Percentiles rank a stretch among this genome's conserved stretches.
These are phyloP conservation scores for Augochlora pura DNA, from an alignment of 1,140 invertebrate genomes.

Conservation along the genomic window DNA sequence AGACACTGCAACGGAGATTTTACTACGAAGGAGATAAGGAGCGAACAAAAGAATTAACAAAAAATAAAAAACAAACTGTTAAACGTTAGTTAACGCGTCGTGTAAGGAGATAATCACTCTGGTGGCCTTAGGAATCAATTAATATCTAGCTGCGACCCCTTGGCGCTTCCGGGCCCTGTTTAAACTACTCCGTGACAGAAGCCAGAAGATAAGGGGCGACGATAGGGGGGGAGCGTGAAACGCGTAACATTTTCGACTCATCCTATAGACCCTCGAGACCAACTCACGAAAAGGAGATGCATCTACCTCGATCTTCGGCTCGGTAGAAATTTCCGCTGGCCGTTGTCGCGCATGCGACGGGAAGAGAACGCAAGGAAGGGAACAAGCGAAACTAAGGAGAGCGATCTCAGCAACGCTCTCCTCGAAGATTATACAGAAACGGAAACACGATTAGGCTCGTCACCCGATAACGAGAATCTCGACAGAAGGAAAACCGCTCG, in stretches of 20 bases:
- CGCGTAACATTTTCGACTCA: slow-evolving; percentile 1
- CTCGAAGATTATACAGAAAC: too few species aligned
- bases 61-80: slow-evolving; percentile 54
- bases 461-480: not conserved
- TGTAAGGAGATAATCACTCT: slow-evolving; percentile 75
- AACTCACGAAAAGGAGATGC: slow-evolving; percentile 41
- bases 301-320: slow-evolving; percentile 57
- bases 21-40: not conserved
- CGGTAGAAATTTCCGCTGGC: slow-evolving; percentile 51
- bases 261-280: slow-evolving; percentile 29
- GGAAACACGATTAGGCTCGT: not conserved
- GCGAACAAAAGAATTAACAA: not conserved
- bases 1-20: slow-evolving; percentile 24
- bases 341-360: slow-evolving; percentile 26
- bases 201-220: not conserved
- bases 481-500: not conserved
- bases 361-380: not conserved
- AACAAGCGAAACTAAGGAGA: not conserved
- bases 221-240: not conserved
- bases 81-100: slow-evolving; percentile 71
- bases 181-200: slow-evolving; percentile 21
- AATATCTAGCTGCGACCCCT: slow-evolving; percentile 71
- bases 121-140: slow-evolving; percentile 77
- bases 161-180: slow-evolving; percentile 64
- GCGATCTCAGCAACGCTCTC: too few species aligned